A percentile compares a stretch with the other conserved stretches of the same genome.
Evolutionary conservation across 1,140 invertebrate genomes (phyloP).

Genomic region (Leptinotarsa defecta): DNA sequence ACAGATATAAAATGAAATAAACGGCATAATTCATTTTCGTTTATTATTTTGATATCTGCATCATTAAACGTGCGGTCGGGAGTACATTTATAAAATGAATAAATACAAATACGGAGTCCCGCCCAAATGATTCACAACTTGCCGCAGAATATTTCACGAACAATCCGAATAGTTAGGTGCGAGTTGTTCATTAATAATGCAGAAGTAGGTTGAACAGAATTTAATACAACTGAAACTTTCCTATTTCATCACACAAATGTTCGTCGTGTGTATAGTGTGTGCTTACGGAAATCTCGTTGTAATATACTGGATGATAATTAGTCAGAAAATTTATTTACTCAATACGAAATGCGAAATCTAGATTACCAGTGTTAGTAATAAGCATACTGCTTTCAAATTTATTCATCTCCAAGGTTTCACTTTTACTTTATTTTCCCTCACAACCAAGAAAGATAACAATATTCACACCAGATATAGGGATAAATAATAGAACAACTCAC

Average conservation of each 20-base stretch:
- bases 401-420: too few species aligned
- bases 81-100: conserved; percentile 7
- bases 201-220: neutral
- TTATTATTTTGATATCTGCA: neutral
- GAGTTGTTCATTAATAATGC: neutral
- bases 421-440: too few species aligned
- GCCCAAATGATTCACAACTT: neutral
- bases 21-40: conserved; percentile 17
- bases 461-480: too few species aligned
- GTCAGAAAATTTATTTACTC: too few species aligned
- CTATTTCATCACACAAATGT: neutral
- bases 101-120: neutral
- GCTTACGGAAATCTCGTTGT: too few species aligned
- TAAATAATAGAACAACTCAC: too few species aligned
- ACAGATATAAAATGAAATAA: conserved; percentile 15
- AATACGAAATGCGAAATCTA: too few species aligned
- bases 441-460: too few species aligned
- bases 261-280: neutral
- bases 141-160: neutral
- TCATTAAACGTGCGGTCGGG: conserved; percentile 1
- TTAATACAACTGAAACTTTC: neutral
- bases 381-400: too few species aligned
- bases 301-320: too few species aligned
- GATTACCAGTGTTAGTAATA: too few species aligned
- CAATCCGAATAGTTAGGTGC: neutral